Percentiles rank a stretch among this genome's conserved stretches.
phyloP scores from a whole-genome alignment of 2,888 invertebrate genomes.

The Osedax frankpressi region DNA sequence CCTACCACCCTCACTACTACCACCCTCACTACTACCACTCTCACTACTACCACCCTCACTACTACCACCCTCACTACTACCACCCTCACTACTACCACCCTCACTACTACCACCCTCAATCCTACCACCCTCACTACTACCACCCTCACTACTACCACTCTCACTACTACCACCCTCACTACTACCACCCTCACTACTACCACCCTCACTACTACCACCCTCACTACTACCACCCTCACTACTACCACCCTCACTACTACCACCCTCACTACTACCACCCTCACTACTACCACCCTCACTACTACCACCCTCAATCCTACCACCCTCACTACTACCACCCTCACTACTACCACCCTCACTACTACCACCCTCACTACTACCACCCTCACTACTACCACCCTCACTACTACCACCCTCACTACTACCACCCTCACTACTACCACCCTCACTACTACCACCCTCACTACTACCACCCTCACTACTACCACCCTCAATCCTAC shows the following conservation, averaged over 20 bases:
- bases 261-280: constrained; percentile 7
- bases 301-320: constrained; percentile 23
- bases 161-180: constrained; percentile 24
- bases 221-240: constrained; percentile 23
- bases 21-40: background rate
- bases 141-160: constrained; percentile 24
- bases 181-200: constrained; percentile 21
- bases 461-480: constrained; percentile 22
- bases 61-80: background rate
- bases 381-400: constrained; percentile 23
- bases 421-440: constrained; percentile 23
- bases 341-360: constrained; percentile 22
- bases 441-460: constrained; percentile 27
- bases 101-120: constrained; percentile 1
- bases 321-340: constrained; percentile 27
- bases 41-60: background rate
- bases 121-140: constrained; percentile 27
- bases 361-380: constrained; percentile 27
- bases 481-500: constrained; percentile 27
- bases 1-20: background rate
- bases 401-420: constrained; percentile 27
- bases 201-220: constrained; percentile 22
- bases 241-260: constrained; percentile 18
- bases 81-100: background rate
- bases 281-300: constrained; percentile 27